Conservation (phyloP, 2,113 vertebrate genomes). For the Amazona guildingii region DNA sequence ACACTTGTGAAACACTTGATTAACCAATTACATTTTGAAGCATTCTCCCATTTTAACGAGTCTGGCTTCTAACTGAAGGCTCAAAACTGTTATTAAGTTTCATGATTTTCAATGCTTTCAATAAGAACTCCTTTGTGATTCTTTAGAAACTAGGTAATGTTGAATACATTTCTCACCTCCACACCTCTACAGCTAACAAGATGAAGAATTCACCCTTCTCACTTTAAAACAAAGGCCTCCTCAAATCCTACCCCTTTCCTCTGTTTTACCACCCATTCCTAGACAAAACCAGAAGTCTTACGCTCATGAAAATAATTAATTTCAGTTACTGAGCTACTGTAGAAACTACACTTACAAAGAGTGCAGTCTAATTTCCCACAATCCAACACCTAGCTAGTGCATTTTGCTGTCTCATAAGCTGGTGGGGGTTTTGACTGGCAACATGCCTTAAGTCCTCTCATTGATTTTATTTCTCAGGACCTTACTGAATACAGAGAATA, state of each 20-base stretch:
- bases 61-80: not conserved
- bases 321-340: not conserved
- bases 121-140: accelerated
- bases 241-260: not conserved
- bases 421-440: not conserved
- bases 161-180: not conserved
- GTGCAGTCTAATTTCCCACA: not conserved
- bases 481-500: not conserved
- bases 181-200: not conserved
- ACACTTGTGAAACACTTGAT: not conserved
- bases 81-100: not conserved
- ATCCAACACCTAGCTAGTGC: not conserved
- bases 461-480: not conserved
- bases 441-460: not conserved
- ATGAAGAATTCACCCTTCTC: not conserved
- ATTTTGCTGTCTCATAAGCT: slow-evolving; percentile 6
- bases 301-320: not conserved
- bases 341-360: not conserved
- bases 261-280: not conserved
- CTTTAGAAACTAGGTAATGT: not conserved
- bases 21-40: not conserved
- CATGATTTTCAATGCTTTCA: not conserved
- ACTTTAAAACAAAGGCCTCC: not conserved
- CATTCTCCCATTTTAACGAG: not conserved
- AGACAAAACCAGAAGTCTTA: not conserved